Percentiles rank a stretch among this genome's conserved stretches.
Conservation (phyloP, 2,888 invertebrate genomes). For the Agonopterix alstromeriana region DNA sequence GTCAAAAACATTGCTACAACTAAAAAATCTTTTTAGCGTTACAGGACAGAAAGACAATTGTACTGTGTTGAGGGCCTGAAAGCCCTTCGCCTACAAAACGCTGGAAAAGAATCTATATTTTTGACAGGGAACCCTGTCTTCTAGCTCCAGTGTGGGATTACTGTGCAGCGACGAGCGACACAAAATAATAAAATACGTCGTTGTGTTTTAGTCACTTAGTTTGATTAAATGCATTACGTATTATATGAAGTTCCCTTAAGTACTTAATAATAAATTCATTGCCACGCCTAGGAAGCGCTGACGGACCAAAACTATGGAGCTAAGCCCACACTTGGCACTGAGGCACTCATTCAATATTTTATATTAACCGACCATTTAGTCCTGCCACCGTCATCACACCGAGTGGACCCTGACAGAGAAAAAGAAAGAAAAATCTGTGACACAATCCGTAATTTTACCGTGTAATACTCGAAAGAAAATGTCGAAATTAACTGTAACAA, state of each 20-base stretch:
- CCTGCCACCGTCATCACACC: constrained; percentile 42
- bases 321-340: constrained; percentile 62
- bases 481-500: constrained; percentile 60
- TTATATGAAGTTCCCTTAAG: not conserved
- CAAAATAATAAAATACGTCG: too few species aligned
- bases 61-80: too few species aligned
- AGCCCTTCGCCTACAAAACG: too few species aligned
- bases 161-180: too few species aligned
- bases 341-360: constrained; percentile 47
- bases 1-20: too few species aligned
- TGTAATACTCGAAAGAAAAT: constrained; percentile 36
- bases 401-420: constrained; percentile 40
- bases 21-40: too few species aligned
- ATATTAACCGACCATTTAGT: constrained; percentile 51
- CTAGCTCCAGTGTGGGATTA: too few species aligned
- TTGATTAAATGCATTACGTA: too few species aligned
- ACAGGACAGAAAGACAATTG: too few species aligned
- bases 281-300: constrained; percentile 65
- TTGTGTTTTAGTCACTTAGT: too few species aligned
- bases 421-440: constrained; percentile 25
- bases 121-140: too few species aligned
- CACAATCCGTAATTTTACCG: constrained; percentile 32
- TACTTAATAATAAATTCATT: constrained; percentile 59
- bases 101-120: too few species aligned
- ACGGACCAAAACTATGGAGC: constrained; percentile 68